Evolutionary conservation across 2,888 invertebrate genomes (phyloP).

Genomic region (Leucania comma): DNA sequence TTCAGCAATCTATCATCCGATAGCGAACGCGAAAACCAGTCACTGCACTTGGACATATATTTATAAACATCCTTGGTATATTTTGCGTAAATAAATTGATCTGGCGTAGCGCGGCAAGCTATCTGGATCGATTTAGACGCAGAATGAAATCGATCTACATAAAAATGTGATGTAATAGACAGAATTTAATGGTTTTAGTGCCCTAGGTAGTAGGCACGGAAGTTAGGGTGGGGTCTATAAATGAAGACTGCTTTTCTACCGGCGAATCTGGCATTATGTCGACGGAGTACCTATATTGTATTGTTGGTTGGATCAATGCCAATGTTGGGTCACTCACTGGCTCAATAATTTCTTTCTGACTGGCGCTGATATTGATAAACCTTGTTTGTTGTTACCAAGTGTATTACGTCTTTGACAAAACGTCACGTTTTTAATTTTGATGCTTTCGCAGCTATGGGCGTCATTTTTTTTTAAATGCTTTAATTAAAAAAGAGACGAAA

Average conservation of each 20-base stretch:
- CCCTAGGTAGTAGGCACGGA: slow-evolving; percentile 44
- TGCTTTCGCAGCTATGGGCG: slow-evolving; percentile 1
- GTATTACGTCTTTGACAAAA: slow-evolving; percentile 4
- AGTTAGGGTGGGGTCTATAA: slow-evolving; percentile 19
- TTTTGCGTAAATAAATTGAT: slow-evolving; percentile 62
- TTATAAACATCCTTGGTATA: slow-evolving; percentile 73
- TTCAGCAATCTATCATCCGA: slow-evolving; percentile 48
- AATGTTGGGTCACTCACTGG: slow-evolving; percentile 69
- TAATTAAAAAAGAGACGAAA: not conserved
- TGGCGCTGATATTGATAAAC: slow-evolving; percentile 43
- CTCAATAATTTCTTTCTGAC: slow-evolving; percentile 69
- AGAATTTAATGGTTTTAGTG: slow-evolving; percentile 22
- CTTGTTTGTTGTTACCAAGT: slow-evolving; percentile 23
- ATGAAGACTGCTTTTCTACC: slow-evolving; percentile 19
- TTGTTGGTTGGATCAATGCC: slow-evolving; percentile 68
- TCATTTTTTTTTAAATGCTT: not conserved
- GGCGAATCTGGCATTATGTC: slow-evolving; percentile 20
- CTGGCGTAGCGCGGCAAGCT: slow-evolving; percentile 32
- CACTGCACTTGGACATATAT: slow-evolving; percentile 66
- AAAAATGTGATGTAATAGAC: slow-evolving; percentile 31
- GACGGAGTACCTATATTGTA: slow-evolving; percentile 15
- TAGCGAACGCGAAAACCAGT: slow-evolving; percentile 43
- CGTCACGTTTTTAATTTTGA: slow-evolving; percentile 14
- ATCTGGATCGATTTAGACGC: slow-evolving; percentile 26
- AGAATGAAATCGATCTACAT: slow-evolving; percentile 26